Evolutionary conservation across 1,140 invertebrate genomes (phyloP).

Genomic region (Pemphigus obesinymphae): DNA sequence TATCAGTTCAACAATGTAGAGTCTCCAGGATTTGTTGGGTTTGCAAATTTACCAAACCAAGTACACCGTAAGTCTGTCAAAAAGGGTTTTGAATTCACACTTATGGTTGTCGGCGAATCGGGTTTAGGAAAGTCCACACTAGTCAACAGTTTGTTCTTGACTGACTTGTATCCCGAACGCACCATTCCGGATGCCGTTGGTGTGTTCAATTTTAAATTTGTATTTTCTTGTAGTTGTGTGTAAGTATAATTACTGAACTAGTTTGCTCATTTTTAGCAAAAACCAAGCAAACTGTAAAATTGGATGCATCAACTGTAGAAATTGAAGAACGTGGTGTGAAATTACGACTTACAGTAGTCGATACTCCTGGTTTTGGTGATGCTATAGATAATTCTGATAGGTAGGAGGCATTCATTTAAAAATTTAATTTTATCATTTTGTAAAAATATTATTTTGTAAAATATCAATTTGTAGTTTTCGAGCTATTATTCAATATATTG

Average conservation of each 20-base stretch:
- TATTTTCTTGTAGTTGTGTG: not conserved
- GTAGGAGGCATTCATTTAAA: slow-evolving; percentile 44
- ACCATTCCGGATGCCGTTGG: slow-evolving; percentile 79
- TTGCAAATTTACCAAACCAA: slow-evolving; percentile 93
- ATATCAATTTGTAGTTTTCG: slow-evolving; percentile 62
- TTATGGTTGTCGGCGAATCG: slow-evolving; percentile 97
- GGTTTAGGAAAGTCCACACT: slow-evolving; percentile 97
- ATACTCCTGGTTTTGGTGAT: slow-evolving; percentile 98
- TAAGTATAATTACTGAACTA: not conserved
- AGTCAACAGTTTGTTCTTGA: slow-evolving; percentile 95
- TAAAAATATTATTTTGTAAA: not conserved
- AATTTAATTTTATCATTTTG: not conserved
- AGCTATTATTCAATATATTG: slow-evolving; percentile 87
- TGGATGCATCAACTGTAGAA: slow-evolving; percentile 88
- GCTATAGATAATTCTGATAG: slow-evolving; percentile 93
- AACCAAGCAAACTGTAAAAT: slow-evolving; percentile 80
- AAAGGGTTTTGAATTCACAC: slow-evolving; percentile 95
- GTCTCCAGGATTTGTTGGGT: slow-evolving; percentile 84
- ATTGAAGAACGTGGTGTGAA: slow-evolving; percentile 91
- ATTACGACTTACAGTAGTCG: slow-evolving; percentile 82
- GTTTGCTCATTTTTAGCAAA: slow-evolving; percentile 61
- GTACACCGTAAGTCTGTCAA: slow-evolving; percentile 94
- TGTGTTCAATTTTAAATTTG: slow-evolving; percentile 49
- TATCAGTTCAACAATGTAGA: slow-evolving; percentile 71
- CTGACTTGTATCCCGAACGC: slow-evolving; percentile 87